Evolutionary conservation across 2,113 vertebrate genomes (phyloP), one percentile per base, ranked within the genome.

Genomic region (Tenrec ecaudatus): DNA sequence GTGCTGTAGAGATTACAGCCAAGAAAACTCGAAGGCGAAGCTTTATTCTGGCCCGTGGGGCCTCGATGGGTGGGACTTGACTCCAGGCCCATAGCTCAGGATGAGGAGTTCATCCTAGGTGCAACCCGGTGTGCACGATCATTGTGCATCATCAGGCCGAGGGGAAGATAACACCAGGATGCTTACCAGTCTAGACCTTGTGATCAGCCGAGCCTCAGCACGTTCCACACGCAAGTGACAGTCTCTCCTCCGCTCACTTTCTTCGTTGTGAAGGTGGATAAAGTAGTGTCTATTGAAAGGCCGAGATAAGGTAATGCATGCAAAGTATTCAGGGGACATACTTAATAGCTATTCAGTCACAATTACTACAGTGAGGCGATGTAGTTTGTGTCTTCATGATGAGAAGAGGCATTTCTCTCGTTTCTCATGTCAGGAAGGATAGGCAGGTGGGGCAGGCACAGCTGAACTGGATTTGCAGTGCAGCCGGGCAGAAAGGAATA

Each of bases 401-500:
- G 80, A 92, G 76, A 68, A 83, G 80, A 77, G 14, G n/a, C 43
- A 64, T 85, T 92, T 40, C 29, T 40, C 23, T 17, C 66, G 22
- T 94, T 91, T 95, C 60, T 86, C 80, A 60, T 53, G n/a, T 89
- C 62, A 60, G 27, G 66, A 83, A 86, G 64, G 86, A 85, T 58
- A 92, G 62, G 75, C 66, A 57, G 0, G 0, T 43, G n/a, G 76
- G 84, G 90, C 40, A 94, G 78, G 80, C 80, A 9, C 36, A 53
- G 20, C 69, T 53, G n/a, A 62, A 57, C 19, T 60, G 87, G 87
- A 29, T 75, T 87, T 81, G 29, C 62, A n/a, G 82, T 22, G 36
- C 76, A 43, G 78, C 91, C 75, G 87, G 6, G 11, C 36, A 40
- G 40, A 47, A 38, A 20, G 33, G 68, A 85, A 36, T 20, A 40